A percentile compares a stretch with the other conserved stretches of the same genome.
These are phyloP conservation scores for Porphyrio hochstetteri DNA, from an alignment of 2,113 vertebrate genomes.

Conservation along the genomic window DNA sequence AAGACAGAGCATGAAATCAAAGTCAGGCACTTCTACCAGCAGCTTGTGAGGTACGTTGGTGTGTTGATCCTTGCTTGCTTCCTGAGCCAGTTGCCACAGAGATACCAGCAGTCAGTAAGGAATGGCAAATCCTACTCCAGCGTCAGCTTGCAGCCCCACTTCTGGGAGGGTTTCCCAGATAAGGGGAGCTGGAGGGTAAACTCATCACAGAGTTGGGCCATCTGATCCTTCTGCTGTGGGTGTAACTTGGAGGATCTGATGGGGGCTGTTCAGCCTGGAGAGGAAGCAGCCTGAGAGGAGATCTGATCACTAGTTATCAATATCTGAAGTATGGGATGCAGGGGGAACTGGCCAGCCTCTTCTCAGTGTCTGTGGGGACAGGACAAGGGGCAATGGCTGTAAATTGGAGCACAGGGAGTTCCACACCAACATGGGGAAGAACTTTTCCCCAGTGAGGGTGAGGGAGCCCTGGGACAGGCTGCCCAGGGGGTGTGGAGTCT, in stretches of 20 bases:
- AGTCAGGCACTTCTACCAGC: conserved; percentile 85
- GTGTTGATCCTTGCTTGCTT: not conserved
- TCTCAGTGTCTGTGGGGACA: too few relatives aligned
- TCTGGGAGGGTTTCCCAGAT: not conserved
- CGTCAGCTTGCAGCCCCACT: not conserved
- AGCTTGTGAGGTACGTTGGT: conserved; percentile 82
- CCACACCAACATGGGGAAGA: too few relatives aligned
- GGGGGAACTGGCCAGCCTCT: too few relatives aligned
- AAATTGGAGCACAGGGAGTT: too few relatives aligned
- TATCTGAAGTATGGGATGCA: too few relatives aligned
- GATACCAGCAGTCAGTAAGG: not conserved
- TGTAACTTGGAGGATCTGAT: not conserved
- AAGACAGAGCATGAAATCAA: conserved; percentile 83
- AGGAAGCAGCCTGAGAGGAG: too few relatives aligned
- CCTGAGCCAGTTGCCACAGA: not conserved
- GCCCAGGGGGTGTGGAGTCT: too few relatives aligned
- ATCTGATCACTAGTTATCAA: too few relatives aligned
- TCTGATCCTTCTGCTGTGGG: not conserved
- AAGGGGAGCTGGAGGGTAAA: not conserved
- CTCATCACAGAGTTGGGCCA: not conserved
- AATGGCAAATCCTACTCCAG: not conserved
- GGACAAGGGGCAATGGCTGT: too few relatives aligned
- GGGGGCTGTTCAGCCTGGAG: too few relatives aligned
- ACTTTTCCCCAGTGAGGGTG: too few relatives aligned
- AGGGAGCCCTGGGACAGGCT: too few relatives aligned